Evolutionary conservation across 2,888 invertebrate species (phyloP), one percentile per base, ranked within the genome.

Genomic region (Cephus spinipes): DNA sequence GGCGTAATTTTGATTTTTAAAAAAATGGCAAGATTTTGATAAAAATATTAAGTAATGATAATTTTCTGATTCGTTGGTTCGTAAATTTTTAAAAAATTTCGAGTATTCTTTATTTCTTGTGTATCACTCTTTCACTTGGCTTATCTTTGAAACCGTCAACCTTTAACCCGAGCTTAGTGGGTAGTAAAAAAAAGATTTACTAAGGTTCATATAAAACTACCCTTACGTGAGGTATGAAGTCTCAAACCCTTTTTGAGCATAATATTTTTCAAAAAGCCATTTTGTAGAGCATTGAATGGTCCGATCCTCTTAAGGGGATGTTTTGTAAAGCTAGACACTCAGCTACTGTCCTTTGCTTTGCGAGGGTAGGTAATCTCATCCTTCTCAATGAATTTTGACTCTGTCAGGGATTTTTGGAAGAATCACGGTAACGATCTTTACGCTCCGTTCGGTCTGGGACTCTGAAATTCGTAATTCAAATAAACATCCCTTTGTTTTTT

Each of bases 11-110:
- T 74, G 15, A 31, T 15, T 3, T 68, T 23, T 32, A 32, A n/a
- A 15, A 33, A 68, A 75, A 77, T 32, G 34, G 30, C 69, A 69
- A 31, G 69, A 15, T 31, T 71, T 71, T 55, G 40, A 69, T 71
- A 77, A 55, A 69, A 75, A 71, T 75, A 74, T 40, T 11, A 12
- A 73, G 15, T 33, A n/a, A 30, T 55, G 11, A 77, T 77, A 69
- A 77, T 77, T 77, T 75, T 75, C n/a, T 74, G 55, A 40, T 75
- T 74, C 77, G 55, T 77, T 77, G 69, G 33, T 15, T 15, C 0
- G 23, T 1, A 9, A 23, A 55, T 55, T 55, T 15, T 55, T 23
- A 0, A 23, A 1, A 23, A 55, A 9, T 55, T 15, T 6, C 0
- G 0, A 40, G 23, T 6, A 23, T 9, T 23, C 6, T 55, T 23